A percentile compares a stretch with the other conserved stretches of the same genome.
Conservation (phyloP, 2,113 vertebrate genomes). For the Crypturellus undulatus region DNA sequence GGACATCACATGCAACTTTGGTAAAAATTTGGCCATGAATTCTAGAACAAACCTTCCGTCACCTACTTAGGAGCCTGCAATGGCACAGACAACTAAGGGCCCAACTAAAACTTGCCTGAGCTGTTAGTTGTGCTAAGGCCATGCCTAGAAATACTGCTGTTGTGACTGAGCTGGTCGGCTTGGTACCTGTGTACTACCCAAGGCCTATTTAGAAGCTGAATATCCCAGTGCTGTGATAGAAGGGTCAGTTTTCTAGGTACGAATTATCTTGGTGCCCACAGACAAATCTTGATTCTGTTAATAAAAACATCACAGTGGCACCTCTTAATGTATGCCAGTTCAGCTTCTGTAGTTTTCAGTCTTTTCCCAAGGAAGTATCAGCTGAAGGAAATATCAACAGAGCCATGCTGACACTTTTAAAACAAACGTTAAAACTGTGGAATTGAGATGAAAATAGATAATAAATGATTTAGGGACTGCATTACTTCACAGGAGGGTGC, state of each 20-base stretch:
- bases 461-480: constrained; percentile 34
- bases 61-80: neutral
- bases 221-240: neutral
- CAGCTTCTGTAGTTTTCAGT: neutral
- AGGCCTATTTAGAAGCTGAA: neutral
- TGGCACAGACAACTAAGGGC: neutral
- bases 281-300: neutral
- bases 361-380: neutral
- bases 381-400: neutral
- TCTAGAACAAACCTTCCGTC: neutral
- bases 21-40: neutral
- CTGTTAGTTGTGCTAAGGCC: neutral
- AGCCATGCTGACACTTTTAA: constrained; percentile 3
- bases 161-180: neutral
- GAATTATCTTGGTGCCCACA: neutral
- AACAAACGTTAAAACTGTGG: constrained; percentile 17
- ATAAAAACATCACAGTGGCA: neutral
- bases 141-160: neutral
- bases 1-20: neutral
- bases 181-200: neutral
- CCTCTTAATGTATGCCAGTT: neutral
- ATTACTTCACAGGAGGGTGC: constrained; percentile 43
- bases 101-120: neutral
- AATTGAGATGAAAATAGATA: constrained; percentile 53
- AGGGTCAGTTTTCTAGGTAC: neutral